Conservation (phyloP, 2,797 vertebrate species). For the Tapirus indicus region DNA sequence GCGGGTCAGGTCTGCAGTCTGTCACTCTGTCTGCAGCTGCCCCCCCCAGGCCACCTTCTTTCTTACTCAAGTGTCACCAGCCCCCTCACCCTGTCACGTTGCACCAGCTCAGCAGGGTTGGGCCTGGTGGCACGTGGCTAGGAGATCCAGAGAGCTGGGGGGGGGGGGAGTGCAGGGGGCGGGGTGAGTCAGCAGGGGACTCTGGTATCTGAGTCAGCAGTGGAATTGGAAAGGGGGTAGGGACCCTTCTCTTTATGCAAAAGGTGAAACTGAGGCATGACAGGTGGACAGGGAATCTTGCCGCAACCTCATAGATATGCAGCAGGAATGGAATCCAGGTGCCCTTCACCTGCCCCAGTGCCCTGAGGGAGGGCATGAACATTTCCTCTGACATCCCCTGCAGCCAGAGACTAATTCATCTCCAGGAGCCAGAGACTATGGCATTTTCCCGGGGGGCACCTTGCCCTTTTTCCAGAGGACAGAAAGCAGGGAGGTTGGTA, state of each 20-base stretch:
- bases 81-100: slow-evolving; percentile 78
- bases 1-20: slow-evolving; percentile 39
- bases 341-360: neutral
- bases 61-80: slow-evolving; percentile 76
- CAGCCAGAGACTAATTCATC: neutral
- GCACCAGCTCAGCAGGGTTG: slow-evolving; percentile 62
- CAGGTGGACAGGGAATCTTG: neutral
- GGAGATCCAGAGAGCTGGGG: slow-evolving; percentile 63
- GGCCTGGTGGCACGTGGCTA: slow-evolving; percentile 63
- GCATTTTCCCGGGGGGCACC: neutral
- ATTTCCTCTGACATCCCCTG: slow-evolving; percentile 12
- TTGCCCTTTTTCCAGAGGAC: neutral
- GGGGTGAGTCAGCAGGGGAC: slow-evolving; percentile 79
- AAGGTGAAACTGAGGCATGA: slow-evolving; percentile 38
- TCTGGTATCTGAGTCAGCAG: slow-evolving; percentile 74
- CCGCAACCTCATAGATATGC: neutral
- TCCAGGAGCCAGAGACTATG: neutral
- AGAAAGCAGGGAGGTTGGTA: neutral
- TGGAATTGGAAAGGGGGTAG: neutral
- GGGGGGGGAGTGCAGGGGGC: neutral
- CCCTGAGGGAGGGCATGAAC: neutral
- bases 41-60: slow-evolving; percentile 15
- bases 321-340: slow-evolving; percentile 33
- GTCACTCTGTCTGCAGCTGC: slow-evolving; percentile 68
- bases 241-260: slow-evolving; percentile 26